Conservation (phyloP, 2,888 invertebrate species). For the Eristalis pertinax region DNA sequence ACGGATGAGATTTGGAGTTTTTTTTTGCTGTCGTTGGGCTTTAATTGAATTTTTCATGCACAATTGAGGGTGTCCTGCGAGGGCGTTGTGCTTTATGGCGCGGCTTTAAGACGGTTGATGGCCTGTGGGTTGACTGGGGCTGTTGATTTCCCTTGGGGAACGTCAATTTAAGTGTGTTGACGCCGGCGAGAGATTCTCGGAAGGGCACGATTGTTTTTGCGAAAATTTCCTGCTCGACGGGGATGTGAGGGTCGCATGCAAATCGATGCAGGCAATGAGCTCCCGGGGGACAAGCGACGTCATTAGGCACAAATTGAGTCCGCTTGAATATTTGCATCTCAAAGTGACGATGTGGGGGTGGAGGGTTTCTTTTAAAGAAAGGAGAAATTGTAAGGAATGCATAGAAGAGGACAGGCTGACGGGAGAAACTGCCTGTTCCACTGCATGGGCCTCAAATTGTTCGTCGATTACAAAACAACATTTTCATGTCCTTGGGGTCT, state of each 20-base stretch:
- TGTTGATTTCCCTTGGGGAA: slow-evolving; percentile 45
- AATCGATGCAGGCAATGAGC: slow-evolving; percentile 6
- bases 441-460: no score
- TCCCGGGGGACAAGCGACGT: neutral
- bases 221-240: neutral
- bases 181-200: neutral
- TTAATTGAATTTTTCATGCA: slow-evolving; percentile 60
- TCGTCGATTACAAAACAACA: no score
- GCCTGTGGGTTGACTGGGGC: neutral
- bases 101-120: neutral
- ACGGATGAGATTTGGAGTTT: slow-evolving; percentile 11
- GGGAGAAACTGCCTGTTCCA: no score
- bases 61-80: slow-evolving; percentile 35
- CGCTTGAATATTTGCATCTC: slow-evolving; percentile 8
- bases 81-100: slow-evolving; percentile 28
- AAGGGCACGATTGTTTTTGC: neutral
- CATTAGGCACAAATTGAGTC: slow-evolving; percentile 8
- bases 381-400: neutral
- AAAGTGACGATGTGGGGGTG: neutral
- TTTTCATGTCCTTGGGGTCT: no score
- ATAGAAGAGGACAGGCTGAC: neutral
- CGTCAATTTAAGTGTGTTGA: neutral
- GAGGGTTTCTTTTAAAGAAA: neutral
- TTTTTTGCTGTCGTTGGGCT: neutral
- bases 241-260: slow-evolving; percentile 9